Evolutionary conservation across 2,888 invertebrate genomes (phyloP), one percentile per base, ranked within the genome.

Genomic region (Podotricha telesiphe): DNA sequence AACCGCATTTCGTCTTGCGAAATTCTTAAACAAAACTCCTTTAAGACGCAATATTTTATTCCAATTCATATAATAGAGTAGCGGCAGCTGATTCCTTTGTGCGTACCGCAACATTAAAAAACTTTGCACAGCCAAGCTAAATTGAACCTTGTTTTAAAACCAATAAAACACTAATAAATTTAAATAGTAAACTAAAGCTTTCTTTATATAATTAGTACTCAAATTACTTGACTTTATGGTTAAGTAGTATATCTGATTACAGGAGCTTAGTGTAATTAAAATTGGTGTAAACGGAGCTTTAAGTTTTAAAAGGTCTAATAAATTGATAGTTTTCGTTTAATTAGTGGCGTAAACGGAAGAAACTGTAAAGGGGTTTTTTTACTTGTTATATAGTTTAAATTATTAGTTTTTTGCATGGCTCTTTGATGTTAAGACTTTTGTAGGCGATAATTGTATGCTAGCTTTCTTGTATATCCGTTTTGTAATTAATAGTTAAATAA

Each of bases 1-100:
- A 87, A 88, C 88, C 86, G 84, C 86, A 86, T 88, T 87, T 82
- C 85, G 84, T 84, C 84, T 87, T 81, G 91, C 89, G 79, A 90
- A 90, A 88, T 85, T 85, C 81, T 83, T 83, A 80, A 82, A 84
- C 83, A 78, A 74, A 81, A 81, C 83, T 83, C 82, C 84, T 86
- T 82, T 78, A 84, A 89, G 87, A 87, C 74, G 78, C 80, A 75
- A 85, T 87, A 85, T 87, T 88, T 87, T 86, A 86, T 86, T 87
- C 77, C 80, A 76, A 84, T 84, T 84, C 86, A 84, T 86, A 89
- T 86, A 87, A 87, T 82, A 81, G 79, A 83, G 79, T 73, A 78
- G 77, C 80, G 85, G 87, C 91, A 91, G 91, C 91, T 91, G 91
- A 90, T 80, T 72, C 73, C 78, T 82, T 86, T 85, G 85, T 84